Evolutionary conservation across 2,113 vertebrate species (phyloP).

Genomic region (Butastur rufipennis): DNA sequence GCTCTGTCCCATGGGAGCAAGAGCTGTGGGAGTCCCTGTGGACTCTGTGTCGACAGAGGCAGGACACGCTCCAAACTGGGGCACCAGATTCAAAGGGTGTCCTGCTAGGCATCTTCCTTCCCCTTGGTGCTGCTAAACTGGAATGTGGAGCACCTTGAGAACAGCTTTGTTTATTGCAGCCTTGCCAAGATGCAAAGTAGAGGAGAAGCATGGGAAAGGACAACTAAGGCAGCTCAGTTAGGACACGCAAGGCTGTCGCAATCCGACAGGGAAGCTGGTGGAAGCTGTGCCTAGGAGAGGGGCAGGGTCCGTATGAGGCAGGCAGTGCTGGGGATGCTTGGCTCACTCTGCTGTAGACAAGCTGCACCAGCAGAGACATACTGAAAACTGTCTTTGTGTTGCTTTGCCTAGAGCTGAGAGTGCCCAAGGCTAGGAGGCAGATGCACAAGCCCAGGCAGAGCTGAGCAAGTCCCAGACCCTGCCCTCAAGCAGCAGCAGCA

Average conservation of each 20-base stretch:
- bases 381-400: neutral
- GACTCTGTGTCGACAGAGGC: neutral
- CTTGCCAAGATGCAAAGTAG: neutral
- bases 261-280: neutral
- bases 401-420: neutral
- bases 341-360: neutral
- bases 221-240: neutral
- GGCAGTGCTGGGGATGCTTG: neutral
- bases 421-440: neutral
- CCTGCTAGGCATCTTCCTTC: neutral
- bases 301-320: neutral
- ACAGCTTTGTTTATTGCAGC: neutral
- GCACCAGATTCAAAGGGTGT: neutral
- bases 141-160: neutral
- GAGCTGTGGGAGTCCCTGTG: neutral
- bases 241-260: fast-evolving
- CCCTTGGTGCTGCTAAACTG: neutral
- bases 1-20: fast-evolving
- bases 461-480: neutral
- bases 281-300: neutral
- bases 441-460: neutral
- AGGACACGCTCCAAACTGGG: neutral
- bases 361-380: neutral
- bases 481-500: neutral
- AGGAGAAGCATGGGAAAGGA: neutral